Conservation (phyloP, 2,113 vertebrate species). For the Austrofundulus limnaeus region DNA sequence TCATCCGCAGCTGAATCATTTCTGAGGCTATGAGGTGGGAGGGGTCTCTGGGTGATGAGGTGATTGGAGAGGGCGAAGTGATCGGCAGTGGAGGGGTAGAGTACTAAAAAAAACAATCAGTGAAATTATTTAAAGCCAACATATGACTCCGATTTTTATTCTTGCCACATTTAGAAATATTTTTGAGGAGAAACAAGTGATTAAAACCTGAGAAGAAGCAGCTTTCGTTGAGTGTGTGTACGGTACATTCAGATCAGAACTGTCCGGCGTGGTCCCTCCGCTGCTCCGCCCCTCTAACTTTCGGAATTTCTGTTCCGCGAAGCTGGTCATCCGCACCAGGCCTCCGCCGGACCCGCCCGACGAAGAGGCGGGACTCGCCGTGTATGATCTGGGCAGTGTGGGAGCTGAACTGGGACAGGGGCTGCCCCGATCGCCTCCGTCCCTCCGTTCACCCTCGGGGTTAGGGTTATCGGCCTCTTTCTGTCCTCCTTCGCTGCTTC, state of each 20-base stretch:
- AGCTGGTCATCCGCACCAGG: slow-evolving; percentile 94
- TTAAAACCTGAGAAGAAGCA: slow-evolving; percentile 77
- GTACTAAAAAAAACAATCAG: slow-evolving; percentile 44
- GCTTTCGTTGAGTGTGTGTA: slow-evolving; percentile 80
- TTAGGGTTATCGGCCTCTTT: slow-evolving; percentile 27
- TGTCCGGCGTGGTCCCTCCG: slow-evolving; percentile 93
- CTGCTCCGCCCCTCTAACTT: slow-evolving; percentile 92
- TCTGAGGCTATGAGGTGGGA: slow-evolving; percentile 93
- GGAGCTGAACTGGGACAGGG: slow-evolving; percentile 86
- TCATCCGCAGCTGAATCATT: slow-evolving; percentile 97
- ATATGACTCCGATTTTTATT: background rate
- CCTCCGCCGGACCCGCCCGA: slow-evolving; percentile 85
- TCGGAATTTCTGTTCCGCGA: slow-evolving; percentile 96
- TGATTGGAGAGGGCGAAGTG: slow-evolving; percentile 66
- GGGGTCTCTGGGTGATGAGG: slow-evolving; percentile 83
- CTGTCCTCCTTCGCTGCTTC: slow-evolving; percentile 26
- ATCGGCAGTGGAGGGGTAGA: slow-evolving; percentile 65
- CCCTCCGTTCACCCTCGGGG: slow-evolving; percentile 16
- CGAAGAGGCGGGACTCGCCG: slow-evolving; percentile 89
- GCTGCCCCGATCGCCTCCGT: slow-evolving; percentile 77
- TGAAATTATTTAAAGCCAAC: background rate
- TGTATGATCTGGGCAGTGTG: slow-evolving; percentile 84
- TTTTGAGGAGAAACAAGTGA: background rate
- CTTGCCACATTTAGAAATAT: background rate
- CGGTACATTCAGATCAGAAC: slow-evolving; percentile 87